Conservation (phyloP, 2,113 vertebrate species). For the Microcebus griseorufus region DNA sequence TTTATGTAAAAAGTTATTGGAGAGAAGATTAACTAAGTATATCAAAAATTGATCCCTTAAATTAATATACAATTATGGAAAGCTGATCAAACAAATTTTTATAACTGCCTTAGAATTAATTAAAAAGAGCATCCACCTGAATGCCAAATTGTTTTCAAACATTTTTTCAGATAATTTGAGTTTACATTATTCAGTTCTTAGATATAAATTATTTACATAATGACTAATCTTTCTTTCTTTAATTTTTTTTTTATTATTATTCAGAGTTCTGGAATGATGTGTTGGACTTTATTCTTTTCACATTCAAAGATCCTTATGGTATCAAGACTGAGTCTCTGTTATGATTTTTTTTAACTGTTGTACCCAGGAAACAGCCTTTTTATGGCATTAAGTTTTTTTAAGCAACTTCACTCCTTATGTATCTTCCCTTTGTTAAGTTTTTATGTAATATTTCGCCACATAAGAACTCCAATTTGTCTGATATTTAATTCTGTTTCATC, state of each 20-base stretch:
- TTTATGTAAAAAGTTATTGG: background rate
- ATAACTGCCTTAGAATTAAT: background rate
- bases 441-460: background rate
- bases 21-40: background rate
- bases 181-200: background rate
- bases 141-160: background rate
- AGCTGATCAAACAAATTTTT: background rate
- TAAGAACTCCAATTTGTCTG: background rate
- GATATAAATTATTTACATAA: background rate
- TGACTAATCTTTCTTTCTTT: background rate
- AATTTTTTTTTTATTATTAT: background rate
- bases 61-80: background rate
- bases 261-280: background rate
- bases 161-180: background rate
- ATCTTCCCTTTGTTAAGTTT: background rate
- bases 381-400: background rate
- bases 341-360: background rate
- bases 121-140: background rate
- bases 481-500: background rate
- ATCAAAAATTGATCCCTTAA: background rate
- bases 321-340: background rate
- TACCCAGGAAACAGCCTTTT: background rate
- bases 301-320: background rate
- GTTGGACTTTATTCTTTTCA: background rate
- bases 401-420: background rate